Percentiles rank a stretch among this genome's conserved stretches.
Conservation (phyloP, 2,888 invertebrate genomes). For the Ectemnius continuus region DNA sequence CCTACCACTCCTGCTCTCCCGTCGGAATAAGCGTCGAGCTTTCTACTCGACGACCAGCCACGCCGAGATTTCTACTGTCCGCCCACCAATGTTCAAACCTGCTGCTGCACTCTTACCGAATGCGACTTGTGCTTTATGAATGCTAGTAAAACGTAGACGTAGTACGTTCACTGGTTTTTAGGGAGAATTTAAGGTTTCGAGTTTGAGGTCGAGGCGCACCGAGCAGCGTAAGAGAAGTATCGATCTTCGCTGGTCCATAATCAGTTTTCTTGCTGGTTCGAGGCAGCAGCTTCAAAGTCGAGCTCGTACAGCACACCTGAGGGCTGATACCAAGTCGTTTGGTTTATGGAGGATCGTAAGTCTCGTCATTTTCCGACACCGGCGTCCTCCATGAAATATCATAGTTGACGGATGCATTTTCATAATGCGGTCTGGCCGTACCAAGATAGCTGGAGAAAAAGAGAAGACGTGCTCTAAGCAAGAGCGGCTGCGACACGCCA, state of each 20-base stretch:
- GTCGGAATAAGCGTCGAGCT: constrained; percentile 55
- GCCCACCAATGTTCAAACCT: too few species aligned
- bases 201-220: not conserved
- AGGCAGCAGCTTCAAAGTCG: constrained; percentile 5
- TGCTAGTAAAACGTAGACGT: too few species aligned
- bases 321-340: constrained; percentile 27
- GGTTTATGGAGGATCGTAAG: constrained; percentile 54
- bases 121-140: too few species aligned
- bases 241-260: too few species aligned
- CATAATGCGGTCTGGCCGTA: constrained; percentile 52
- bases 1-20: not conserved
- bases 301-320: constrained; percentile 21
- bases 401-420: constrained; percentile 67
- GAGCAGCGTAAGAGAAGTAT: not conserved
- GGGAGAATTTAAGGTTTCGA: too few species aligned
- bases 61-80: constrained; percentile 3
- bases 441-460: too few species aligned
- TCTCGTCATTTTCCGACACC: constrained; percentile 43
- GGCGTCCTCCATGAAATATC: constrained; percentile 64
- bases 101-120: too few species aligned
- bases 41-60: constrained; percentile 49
- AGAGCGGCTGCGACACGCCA: constrained; percentile 24
- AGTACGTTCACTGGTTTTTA: too few species aligned
- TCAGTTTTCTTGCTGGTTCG: too few species aligned
- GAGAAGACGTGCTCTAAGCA: constrained; percentile 3